These are phyloP conservation scores for Campopleginae sp. DNA, from an alignment of 2,888 invertebrate genomes.

Conservation along the genomic window DNA sequence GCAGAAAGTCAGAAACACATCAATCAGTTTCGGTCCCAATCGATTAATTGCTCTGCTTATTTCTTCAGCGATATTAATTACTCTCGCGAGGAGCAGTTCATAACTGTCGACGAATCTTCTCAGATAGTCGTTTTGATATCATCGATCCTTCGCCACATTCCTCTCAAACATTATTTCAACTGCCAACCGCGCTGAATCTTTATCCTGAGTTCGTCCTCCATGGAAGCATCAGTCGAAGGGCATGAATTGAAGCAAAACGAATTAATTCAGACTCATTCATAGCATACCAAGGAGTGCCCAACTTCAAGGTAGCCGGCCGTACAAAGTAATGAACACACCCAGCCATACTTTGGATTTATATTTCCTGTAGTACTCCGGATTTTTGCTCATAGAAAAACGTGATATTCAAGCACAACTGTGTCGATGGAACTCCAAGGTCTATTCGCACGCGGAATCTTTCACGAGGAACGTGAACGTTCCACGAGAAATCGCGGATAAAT, in stretches of 20 bases:
- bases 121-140: background rate
- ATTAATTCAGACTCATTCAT: conserved; percentile 5
- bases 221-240: background rate
- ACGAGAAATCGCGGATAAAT: background rate
- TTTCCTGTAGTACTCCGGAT: background rate
- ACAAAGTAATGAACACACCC: background rate
- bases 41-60: background rate
- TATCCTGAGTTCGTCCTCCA: background rate
- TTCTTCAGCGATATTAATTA: no score
- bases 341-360: background rate
- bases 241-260: background rate
- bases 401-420: background rate
- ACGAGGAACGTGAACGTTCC: background rate
- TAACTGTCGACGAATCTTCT: no score
- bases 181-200: background rate
- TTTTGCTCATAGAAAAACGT: background rate
- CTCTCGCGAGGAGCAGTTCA: no score
- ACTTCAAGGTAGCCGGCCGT: background rate
- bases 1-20: background rate
- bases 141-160: background rate
- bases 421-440: background rate
- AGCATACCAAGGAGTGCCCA: background rate
- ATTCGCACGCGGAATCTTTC: background rate
- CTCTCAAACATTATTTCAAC: background rate
- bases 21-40: background rate